A percentile compares a stretch with the other conserved stretches of the same genome.
These are phyloP conservation scores for Drepanosiphum platanoidis DNA, from an alignment of 2,888 invertebrate genomes.

Conservation along the genomic window DNA sequence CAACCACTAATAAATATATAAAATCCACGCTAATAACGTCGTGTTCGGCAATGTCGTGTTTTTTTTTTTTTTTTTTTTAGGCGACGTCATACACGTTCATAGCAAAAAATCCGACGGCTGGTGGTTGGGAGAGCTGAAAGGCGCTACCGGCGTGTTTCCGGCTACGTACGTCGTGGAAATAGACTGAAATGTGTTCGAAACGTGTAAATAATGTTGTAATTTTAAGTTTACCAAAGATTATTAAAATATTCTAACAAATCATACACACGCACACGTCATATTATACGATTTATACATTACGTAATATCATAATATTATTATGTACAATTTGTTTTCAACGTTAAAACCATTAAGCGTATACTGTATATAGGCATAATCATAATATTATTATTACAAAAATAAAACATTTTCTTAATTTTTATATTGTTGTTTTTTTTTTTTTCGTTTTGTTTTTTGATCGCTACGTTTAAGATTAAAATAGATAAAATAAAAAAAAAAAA, in stretches of 20 bases:
- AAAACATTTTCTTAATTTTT: slow-evolving; percentile 36
- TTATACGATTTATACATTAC: too few species aligned
- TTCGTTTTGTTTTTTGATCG: not conserved
- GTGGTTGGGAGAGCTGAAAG: slow-evolving; percentile 92
- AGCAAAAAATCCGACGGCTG: slow-evolving; percentile 93
- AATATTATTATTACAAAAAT: slow-evolving; percentile 18
- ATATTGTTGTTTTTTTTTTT: not conserved
- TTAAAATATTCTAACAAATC: slow-evolving; percentile 49
- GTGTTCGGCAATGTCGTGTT: not conserved
- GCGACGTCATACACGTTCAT: slow-evolving; percentile 88
- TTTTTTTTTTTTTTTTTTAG: slow-evolving; percentile 67
- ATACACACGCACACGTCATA: not conserved
- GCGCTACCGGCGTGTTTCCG: slow-evolving; percentile 89
- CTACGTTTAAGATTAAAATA: not conserved
- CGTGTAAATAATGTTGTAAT: not conserved
- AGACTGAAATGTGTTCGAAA: slow-evolving; percentile 65
- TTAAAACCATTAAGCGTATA: slow-evolving; percentile 29
- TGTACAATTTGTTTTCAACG: slow-evolving; percentile 35
- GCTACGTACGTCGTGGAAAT: slow-evolving; percentile 93
- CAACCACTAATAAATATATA: too few species aligned
- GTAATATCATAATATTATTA: too few species aligned
- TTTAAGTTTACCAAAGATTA: slow-evolving; percentile 52
- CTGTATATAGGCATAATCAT: slow-evolving; percentile 1
- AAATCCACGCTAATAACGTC: too few species aligned
- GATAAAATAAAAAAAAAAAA: slow-evolving; percentile 2